Percentiles rank a stretch among this genome's conserved stretches.
Conservation (phyloP, 1,140 invertebrate species). For the Diachasmimorpha longicaudata region DNA sequence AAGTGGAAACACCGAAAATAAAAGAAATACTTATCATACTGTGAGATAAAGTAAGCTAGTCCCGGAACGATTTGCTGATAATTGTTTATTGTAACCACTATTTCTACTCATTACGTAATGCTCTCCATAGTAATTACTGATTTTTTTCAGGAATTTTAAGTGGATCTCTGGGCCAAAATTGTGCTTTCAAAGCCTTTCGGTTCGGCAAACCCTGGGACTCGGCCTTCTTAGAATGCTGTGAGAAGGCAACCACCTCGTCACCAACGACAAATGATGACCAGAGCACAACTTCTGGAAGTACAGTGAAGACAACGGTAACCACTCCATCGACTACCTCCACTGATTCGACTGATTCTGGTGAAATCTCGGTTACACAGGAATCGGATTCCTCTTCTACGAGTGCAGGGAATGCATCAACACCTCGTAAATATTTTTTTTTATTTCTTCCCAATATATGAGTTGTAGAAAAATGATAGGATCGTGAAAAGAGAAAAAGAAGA, state of each 20-base stretch:
- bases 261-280: slow-evolving; percentile 29
- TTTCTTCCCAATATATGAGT: too few species aligned
- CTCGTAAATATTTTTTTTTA: slow-evolving; percentile 17
- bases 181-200: slow-evolving; percentile 57
- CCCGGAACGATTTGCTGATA: too few species aligned
- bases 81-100: too few species aligned
- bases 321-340: background rate
- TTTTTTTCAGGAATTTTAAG: slow-evolving; percentile 49
- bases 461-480: background rate
- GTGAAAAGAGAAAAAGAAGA: too few species aligned
- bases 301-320: background rate
- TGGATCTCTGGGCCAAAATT: slow-evolving; percentile 60
- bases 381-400: background rate
- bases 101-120: too few species aligned
- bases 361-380: background rate
- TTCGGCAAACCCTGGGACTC: slow-evolving; percentile 65
- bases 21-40: too few species aligned
- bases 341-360: background rate
- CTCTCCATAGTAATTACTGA: too few species aligned
- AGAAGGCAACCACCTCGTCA: slow-evolving; percentile 47
- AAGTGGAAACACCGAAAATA: too few species aligned
- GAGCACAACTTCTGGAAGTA: slow-evolving; percentile 24
- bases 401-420: slow-evolving; percentile 16
- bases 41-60: too few species aligned
- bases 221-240: slow-evolving; percentile 64